phyloP scores from a whole-genome alignment of 2,113 vertebrate species.

The Cariama cristata region DNA sequence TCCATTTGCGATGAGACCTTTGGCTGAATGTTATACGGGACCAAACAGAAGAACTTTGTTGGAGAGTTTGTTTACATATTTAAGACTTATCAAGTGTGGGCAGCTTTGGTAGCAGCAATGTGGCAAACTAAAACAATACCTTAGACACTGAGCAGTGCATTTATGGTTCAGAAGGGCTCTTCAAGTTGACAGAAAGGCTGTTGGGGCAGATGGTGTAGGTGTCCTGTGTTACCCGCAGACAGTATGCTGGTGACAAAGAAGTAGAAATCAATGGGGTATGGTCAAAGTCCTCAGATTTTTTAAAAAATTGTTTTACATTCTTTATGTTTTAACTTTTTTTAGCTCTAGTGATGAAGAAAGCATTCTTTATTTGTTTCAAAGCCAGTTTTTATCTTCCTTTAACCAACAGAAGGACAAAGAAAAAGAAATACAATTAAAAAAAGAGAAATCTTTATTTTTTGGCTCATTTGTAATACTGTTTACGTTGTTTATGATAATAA shows the following conservation, averaged over 20 bases:
- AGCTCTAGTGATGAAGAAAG: not conserved
- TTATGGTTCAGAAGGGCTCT: not conserved
- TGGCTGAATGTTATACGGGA: not conserved
- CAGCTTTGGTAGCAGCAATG: not conserved
- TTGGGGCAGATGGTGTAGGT: not conserved
- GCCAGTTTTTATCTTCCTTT: constrained; percentile 14
- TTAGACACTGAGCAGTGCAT: not conserved
- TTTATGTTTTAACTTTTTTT: not conserved
- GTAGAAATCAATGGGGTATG: not conserved
- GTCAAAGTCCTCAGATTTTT: not conserved
- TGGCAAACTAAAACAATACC: not conserved
- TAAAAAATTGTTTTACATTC: not conserved
- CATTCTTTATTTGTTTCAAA: not conserved
- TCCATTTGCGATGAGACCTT: not conserved
- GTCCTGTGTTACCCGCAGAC: not conserved
- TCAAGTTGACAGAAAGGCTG: not conserved
- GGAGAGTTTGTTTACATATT: not conserved
- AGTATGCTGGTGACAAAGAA: not conserved
- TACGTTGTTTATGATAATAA: constrained; percentile 82
- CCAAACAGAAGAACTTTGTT: not conserved
- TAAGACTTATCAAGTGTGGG: not conserved
- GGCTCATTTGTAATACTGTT: constrained; percentile 83
- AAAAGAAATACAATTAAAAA: constrained; percentile 82
- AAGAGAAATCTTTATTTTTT: constrained; percentile 93
- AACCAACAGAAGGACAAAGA: constrained; percentile 60